phyloP scores from a whole-genome alignment of 2,113 vertebrate genomes.

The Osmerus mordax region DNA sequence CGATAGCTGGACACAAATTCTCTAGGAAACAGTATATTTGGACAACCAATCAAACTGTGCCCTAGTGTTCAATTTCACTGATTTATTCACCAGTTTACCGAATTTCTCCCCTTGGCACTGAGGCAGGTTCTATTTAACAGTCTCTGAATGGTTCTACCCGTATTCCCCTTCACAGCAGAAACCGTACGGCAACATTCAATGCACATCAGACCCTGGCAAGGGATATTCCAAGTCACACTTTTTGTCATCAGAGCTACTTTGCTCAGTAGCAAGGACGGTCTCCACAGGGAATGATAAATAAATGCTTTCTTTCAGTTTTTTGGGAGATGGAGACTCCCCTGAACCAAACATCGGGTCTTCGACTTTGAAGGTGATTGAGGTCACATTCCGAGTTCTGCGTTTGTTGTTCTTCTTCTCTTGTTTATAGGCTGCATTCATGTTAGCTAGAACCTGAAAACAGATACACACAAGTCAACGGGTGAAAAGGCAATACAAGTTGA shows the following conservation, averaged over 20 bases:
- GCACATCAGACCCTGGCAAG: slow-evolving; percentile 53
- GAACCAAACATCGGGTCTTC: slow-evolving; percentile 61
- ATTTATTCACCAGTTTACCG: too few species aligned
- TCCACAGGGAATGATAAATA: slow-evolving; percentile 81
- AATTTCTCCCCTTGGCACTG: too few species aligned
- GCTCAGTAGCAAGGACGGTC: slow-evolving; percentile 72
- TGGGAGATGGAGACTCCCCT: slow-evolving; percentile 53
- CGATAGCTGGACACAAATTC: too few species aligned
- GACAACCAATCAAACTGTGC: too few species aligned
- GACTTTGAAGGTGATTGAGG: slow-evolving; percentile 70
- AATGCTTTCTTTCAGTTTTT: slow-evolving; percentile 78
- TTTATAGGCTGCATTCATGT: slow-evolving; percentile 79
- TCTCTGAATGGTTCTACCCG: background rate
- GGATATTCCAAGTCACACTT: slow-evolving; percentile 64
- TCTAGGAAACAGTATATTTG: too few species aligned
- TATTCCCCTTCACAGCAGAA: background rate
- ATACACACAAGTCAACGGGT: slow-evolving; percentile 6
- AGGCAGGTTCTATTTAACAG: background rate
- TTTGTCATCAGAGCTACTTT: slow-evolving; percentile 47
- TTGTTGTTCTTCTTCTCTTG: slow-evolving; percentile 74
- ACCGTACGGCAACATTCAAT: slow-evolving; percentile 34
- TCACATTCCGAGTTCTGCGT: slow-evolving; percentile 59
- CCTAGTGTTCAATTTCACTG: too few species aligned
- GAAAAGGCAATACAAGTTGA: background rate
- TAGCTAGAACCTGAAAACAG: slow-evolving; percentile 76